A percentile compares a stretch with the other conserved stretches of the same genome.
Conservation (phyloP, 2,797 vertebrate species). For the Ibycter americanus region DNA sequence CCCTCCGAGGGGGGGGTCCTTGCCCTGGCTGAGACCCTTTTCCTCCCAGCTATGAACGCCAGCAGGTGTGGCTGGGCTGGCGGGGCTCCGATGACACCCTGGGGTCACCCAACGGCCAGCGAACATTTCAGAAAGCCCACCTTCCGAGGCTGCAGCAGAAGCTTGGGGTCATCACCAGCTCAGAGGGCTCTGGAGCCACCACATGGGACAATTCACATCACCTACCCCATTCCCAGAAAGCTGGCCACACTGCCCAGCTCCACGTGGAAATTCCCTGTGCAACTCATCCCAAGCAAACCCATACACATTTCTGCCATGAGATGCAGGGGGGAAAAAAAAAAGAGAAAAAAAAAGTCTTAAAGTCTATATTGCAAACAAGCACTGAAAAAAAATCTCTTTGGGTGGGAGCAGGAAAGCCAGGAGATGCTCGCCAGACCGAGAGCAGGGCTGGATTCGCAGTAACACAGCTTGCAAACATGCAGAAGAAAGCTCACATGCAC, state of each 20-base stretch:
- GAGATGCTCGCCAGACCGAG: not conserved
- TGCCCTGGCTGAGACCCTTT: fast-evolving
- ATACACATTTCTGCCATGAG: fast-evolving
- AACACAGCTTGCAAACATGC: fast-evolving
- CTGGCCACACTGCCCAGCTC: fast-evolving
- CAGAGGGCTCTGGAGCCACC: not conserved
- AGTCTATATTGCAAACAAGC: not conserved
- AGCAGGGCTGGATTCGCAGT: not conserved
- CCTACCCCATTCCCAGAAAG: not conserved
- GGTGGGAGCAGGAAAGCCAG: not conserved
- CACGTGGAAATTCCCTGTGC: fast-evolving
- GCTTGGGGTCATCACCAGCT: not conserved
- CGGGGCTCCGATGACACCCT: fast-evolving
- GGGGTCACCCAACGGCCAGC: fast-evolving
- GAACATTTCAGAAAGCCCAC: not conserved
- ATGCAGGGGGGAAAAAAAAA: fast-evolving
- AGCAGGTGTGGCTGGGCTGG: not conserved
- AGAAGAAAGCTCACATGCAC: not conserved
- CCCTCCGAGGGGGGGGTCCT: not conserved
- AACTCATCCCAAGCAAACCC: fast-evolving
- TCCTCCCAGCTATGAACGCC: fast-evolving
- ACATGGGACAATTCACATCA: fast-evolving
- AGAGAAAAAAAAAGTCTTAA: fast-evolving
- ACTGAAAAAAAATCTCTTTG: fast-evolving
- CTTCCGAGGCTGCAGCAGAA: not conserved